Conservation (phyloP, 2,797 vertebrate genomes). For the Xenopus petersii region DNA sequence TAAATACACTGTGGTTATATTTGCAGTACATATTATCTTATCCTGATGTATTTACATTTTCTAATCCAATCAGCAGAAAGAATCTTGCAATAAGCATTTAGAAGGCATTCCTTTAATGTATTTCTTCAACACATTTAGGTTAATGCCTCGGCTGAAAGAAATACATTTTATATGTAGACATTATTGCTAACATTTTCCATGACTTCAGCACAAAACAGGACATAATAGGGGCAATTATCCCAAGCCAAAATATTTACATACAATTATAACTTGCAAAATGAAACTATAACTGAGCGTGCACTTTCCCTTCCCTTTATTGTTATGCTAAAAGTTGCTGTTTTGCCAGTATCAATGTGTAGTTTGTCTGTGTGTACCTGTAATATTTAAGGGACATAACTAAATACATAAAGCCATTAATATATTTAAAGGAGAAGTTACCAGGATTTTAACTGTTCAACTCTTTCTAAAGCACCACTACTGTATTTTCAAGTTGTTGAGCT, state of each 20-base stretch:
- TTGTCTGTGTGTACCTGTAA: no score
- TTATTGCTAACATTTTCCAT: not conserved
- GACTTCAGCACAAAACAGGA: slow-evolving; percentile 12
- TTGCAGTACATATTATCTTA: slow-evolving; percentile 4
- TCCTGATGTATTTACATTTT: slow-evolving; percentile 3
- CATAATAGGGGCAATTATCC: slow-evolving; percentile 14
- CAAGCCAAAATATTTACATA: not conserved
- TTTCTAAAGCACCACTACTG: no score
- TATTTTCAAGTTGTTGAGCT: no score
- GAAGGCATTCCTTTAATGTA: slow-evolving; percentile 10
- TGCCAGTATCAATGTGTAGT: no score
- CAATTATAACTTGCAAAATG: no score
- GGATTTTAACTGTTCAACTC: no score
- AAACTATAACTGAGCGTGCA: no score
- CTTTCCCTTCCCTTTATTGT: no score
- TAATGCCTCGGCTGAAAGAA: not conserved
- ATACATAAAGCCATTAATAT: no score
- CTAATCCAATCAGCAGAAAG: slow-evolving; percentile 11
- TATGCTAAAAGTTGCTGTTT: no score
- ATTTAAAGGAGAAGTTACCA: no score
- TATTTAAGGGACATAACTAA: no score
- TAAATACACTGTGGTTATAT: not conserved
- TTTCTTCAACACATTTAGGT: slow-evolving; percentile 11
- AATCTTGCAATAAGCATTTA: slow-evolving; percentile 27
- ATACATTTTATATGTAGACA: slow-evolving; percentile 22